phyloP scores from a whole-genome alignment of 2,888 invertebrate species.

The Callyntrura sp. region DNA sequence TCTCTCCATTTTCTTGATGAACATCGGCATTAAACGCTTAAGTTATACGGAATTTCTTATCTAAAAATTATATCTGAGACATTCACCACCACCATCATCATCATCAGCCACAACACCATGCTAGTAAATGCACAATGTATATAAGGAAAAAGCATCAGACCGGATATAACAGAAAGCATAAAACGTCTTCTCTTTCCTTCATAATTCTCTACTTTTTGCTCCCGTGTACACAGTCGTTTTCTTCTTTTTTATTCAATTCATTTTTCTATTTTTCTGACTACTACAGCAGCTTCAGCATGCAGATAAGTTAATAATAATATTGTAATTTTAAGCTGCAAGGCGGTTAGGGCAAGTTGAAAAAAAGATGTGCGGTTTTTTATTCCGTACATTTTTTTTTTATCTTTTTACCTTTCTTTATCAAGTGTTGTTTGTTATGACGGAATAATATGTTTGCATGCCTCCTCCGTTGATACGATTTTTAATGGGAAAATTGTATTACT shows the following conservation, averaged over 20 bases:
- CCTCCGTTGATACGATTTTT: not conserved
- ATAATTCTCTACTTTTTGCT: slow-evolving; percentile 70
- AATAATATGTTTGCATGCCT: slow-evolving; percentile 23
- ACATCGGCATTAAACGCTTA: slow-evolving; percentile 65
- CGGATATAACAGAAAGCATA: slow-evolving; percentile 77
- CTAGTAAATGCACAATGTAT: not conserved
- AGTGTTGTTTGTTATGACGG: slow-evolving; percentile 58
- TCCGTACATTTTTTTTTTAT: slow-evolving; percentile 28
- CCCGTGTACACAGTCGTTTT: slow-evolving; percentile 19
- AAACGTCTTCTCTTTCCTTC: slow-evolving; percentile 75
- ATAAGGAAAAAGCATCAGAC: slow-evolving; percentile 73
- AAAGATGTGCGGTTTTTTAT: slow-evolving; percentile 59
- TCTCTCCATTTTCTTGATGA: slow-evolving; percentile 51
- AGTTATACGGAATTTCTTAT: slow-evolving; percentile 71
- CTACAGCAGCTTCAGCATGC: not conserved
- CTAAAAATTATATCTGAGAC: slow-evolving; percentile 77
- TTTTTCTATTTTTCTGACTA: slow-evolving; percentile 48
- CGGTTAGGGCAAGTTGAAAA: not conserved
- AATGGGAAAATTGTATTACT: slow-evolving; percentile 17
- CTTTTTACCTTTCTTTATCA: slow-evolving; percentile 42
- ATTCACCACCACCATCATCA: slow-evolving; percentile 41
- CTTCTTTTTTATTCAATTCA: slow-evolving; percentile 53
- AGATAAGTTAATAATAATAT: not conserved
- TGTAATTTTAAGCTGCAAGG: not conserved
- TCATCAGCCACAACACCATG: not conserved